Evolutionary conservation across 2,113 vertebrate species (phyloP), one percentile per base, ranked within the genome.

Genomic region (Gymnarchus niloticus): DNA sequence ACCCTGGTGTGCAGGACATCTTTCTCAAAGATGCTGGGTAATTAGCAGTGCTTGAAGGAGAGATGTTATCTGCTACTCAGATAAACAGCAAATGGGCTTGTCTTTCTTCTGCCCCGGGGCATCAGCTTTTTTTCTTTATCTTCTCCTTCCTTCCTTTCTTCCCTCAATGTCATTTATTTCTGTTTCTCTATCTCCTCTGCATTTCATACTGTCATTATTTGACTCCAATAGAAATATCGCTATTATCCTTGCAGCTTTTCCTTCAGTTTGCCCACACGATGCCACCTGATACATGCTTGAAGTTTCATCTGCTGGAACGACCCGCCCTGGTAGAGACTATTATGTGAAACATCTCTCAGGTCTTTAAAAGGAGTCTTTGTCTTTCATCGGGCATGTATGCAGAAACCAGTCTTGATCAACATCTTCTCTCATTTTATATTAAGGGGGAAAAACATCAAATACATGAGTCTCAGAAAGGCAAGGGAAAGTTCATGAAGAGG

Each of bases 201-300:
- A 56, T 73, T n/a, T 17, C 83, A 48, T 82, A 80, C 84, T 84
- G 65, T 89, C 86, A 86, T 81, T 89, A 87, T 84, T 77, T 84
- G 78, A 87, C 86, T 21, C 52, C 48, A 85, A 88, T 91, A 89
- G 90, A 91, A 91, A 90, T 90, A 87, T 90, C 86, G 82, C 25
- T 54, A 52, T 85, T 88, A 91, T 92, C 88, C 90, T 83, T 44
- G 89, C 87, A 88, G 89, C 89, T 86, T 83, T 88, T 91, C 51
- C 8, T 73, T n/a, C 73, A 91, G 89, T 92, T 92, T 92, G 91
- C 89, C 91, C 92, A 90, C 89, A 88, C 65, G 12, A 65, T 88
- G 86, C 89, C 87, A 92, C 89, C 88, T 86, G 90, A 91, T 91
- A 91, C 86, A 10, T 59, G n/a, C 59, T 65, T 61, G 56, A 65